Percentiles rank a stretch among this genome's conserved stretches.
phyloP scores from a whole-genome alignment of 2,113 vertebrate species.

The Atrichornis clamosus region DNA sequence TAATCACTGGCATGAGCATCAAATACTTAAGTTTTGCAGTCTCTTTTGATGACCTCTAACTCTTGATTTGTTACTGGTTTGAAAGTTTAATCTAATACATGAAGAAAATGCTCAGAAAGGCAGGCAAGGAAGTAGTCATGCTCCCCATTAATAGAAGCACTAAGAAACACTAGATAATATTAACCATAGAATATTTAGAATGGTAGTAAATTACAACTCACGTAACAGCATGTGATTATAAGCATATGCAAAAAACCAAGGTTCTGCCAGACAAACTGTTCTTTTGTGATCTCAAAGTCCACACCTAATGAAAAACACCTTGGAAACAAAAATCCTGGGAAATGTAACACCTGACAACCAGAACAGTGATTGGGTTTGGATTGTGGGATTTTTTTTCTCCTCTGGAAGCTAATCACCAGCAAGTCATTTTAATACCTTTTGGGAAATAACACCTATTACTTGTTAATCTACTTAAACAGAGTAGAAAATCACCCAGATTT shows the following conservation, averaged over 20 bases:
- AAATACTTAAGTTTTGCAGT: not conserved
- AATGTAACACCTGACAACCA: not conserved
- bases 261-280: not conserved
- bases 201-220: not conserved
- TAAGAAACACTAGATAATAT: not conserved
- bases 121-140: not conserved
- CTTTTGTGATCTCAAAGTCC: not conserved
- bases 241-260: not conserved
- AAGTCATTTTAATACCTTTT: not conserved
- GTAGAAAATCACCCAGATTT: not conserved
- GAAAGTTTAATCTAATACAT: not conserved
- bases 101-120: not conserved
- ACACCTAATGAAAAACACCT: not conserved
- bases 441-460: not conserved
- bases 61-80: not conserved
- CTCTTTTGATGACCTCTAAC: not conserved
- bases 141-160: not conserved
- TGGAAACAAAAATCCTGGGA: not conserved
- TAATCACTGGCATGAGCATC: not conserved
- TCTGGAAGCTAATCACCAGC: not conserved
- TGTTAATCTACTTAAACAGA: not conserved
- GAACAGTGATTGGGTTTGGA: not conserved
- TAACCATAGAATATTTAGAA: not conserved
- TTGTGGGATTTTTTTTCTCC: fast-evolving
- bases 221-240: not conserved